Conservation (phyloP, 2,113 vertebrate species). For the Amazona vittata region DNA sequence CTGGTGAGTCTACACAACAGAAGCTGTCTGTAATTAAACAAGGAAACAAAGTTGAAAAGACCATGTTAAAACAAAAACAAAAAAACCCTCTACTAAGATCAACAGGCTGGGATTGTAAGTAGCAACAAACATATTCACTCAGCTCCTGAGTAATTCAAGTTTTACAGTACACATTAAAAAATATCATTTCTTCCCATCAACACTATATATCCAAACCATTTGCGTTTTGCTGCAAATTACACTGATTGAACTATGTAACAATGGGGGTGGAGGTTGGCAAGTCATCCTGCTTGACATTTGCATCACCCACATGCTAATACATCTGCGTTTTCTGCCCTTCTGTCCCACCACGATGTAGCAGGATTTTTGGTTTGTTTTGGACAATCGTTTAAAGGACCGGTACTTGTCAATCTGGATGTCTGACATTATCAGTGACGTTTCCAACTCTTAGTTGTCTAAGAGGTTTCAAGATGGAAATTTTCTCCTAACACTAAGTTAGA, state of each 20-base stretch:
- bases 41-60: constrained; percentile 82
- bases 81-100: constrained; percentile 81
- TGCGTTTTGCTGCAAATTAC: constrained; percentile 82
- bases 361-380: constrained; percentile 78
- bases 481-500: constrained; percentile 86
- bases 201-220: constrained; percentile 83
- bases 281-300: constrained; percentile 73
- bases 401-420: constrained; percentile 72
- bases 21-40: constrained; percentile 83
- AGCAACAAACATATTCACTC: constrained; percentile 82
- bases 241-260: constrained; percentile 80
- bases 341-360: constrained; percentile 64
- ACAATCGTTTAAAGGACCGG: constrained; percentile 70
- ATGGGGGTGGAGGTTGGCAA: constrained; percentile 75
- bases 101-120: constrained; percentile 82
- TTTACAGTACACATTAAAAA: constrained; percentile 85
- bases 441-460: constrained; percentile 80
- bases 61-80: constrained; percentile 82
- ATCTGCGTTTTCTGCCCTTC: constrained; percentile 64
- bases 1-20: constrained; percentile 84
- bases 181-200: constrained; percentile 82
- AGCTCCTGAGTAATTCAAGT: constrained; percentile 88
- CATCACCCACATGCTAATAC: constrained; percentile 78
- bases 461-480: constrained; percentile 81
- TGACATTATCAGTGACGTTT: constrained; percentile 74